phyloP scores from a whole-genome alignment of 2,888 invertebrate species.

The Artemia sp. region DNA sequence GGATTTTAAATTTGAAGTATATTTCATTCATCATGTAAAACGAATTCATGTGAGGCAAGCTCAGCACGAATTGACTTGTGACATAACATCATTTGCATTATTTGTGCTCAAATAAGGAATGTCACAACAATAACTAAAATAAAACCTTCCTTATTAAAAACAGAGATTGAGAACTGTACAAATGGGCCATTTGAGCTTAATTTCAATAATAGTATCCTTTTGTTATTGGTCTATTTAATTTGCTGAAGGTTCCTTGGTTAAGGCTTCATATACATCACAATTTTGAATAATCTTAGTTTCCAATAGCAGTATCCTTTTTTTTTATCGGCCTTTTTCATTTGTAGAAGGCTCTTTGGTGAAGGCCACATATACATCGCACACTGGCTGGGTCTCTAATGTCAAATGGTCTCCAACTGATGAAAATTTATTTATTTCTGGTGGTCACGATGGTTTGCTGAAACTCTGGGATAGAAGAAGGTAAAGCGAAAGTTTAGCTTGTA shows the following conservation, averaged over 20 bases:
- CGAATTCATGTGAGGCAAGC: no score
- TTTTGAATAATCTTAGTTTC: neutral
- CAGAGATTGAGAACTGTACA: no score
- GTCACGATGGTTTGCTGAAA: constrained; percentile 77
- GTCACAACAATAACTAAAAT: no score
- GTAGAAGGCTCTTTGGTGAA: constrained; percentile 71
- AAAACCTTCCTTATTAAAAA: no score
- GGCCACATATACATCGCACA: constrained; percentile 68
- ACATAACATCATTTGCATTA: no score
- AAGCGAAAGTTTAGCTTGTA: constrained; percentile 22
- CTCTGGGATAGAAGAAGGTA: constrained; percentile 88
- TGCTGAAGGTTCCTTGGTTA: constrained; percentile 65
- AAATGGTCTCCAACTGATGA: constrained; percentile 69
- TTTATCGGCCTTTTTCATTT: constrained; percentile 27
- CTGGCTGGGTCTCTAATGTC: constrained; percentile 77
- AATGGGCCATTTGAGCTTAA: no score
- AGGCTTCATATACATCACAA: constrained; percentile 51
- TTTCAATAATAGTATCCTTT: neutral
- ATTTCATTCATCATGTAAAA: no score
- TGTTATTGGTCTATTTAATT: constrained; percentile 28
- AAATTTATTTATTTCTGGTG: constrained; percentile 74
- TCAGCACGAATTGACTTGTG: no score
- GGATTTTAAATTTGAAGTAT: neutral
- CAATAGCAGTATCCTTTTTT: neutral
- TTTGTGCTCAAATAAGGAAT: no score